Evolutionary conservation across 2,888 invertebrate genomes (phyloP).

Genomic region (Ellobium chinense): DNA sequence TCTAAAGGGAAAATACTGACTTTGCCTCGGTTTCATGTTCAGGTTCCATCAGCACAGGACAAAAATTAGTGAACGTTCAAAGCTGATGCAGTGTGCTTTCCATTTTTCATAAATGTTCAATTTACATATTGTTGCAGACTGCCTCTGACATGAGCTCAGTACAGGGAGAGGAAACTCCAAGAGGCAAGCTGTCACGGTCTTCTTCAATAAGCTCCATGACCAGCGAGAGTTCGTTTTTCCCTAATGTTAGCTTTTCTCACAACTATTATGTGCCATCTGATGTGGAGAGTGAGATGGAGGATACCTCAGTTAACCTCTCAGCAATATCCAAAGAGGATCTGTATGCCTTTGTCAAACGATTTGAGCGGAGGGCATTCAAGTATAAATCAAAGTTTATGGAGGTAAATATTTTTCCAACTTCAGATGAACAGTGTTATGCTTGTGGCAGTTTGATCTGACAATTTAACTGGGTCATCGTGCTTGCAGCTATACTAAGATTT

Average conservation of each 20-base stretch:
- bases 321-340: conserved; percentile 70
- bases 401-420: no score
- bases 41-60: no score
- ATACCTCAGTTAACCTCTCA: conserved; percentile 62
- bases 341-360: conserved; percentile 67
- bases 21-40: no score
- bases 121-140: conserved; percentile 52
- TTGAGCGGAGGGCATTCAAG: conserved; percentile 67
- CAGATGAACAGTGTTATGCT: no score
- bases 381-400: conserved; percentile 74
- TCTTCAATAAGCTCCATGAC: conserved; percentile 72
- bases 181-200: conserved; percentile 61
- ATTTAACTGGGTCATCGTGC: no score
- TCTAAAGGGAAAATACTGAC: no score
- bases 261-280: conserved; percentile 70
- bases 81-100: no score
- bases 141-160: conserved; percentile 52
- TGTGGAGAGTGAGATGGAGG: conserved; percentile 73
- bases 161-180: conserved; percentile 67
- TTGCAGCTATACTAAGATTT: no score
- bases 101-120: no score
- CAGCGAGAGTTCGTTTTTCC: conserved; percentile 69
- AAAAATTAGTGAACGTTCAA: no score
- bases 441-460: no score
- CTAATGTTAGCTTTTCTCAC: conserved; percentile 61